These are phyloP conservation scores for Corythaixoides concolor DNA, from an alignment of 2,113 vertebrate genomes.

Conservation along the genomic window DNA sequence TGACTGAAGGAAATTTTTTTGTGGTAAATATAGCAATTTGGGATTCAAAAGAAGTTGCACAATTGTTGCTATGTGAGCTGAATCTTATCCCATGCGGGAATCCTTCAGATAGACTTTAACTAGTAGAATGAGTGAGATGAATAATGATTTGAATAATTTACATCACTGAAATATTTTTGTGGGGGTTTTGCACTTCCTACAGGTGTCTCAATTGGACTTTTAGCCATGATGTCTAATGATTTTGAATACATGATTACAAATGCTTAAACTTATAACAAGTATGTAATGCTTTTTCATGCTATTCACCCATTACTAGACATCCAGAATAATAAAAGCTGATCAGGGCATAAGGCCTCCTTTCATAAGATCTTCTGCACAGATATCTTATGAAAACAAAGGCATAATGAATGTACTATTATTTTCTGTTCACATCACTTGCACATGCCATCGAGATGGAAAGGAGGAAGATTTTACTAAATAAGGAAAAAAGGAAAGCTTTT, in stretches of 20 bases:
- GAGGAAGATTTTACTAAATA: not conserved
- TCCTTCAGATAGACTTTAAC: not conserved
- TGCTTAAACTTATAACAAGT: not conserved
- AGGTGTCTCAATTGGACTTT: slow-evolving; percentile 9
- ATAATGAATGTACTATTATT: not conserved
- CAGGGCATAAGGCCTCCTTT: not conserved
- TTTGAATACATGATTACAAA: not conserved
- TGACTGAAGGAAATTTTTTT: not conserved
- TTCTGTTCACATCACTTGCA: not conserved
- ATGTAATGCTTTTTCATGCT: not conserved
- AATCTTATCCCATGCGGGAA: slow-evolving; percentile 4
- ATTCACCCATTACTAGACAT: not conserved
- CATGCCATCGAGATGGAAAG: not conserved
- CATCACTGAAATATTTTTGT: slow-evolving; percentile 2
- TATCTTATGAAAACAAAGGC: not conserved
- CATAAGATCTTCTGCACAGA: not conserved
- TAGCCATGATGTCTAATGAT: not conserved
- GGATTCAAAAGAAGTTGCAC: not conserved
- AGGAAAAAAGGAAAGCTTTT: slow-evolving; percentile 1
- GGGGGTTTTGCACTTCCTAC: not conserved
- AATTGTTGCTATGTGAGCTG: slow-evolving; percentile 32
- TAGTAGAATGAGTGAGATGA: not conserved
- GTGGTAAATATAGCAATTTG: not conserved
- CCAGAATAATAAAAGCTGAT: not conserved
- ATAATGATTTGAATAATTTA: slow-evolving; percentile 27